These are phyloP conservation scores for Pelobates cultripes DNA, from an alignment of 2,797 vertebrate species.

Conservation along the genomic window DNA sequence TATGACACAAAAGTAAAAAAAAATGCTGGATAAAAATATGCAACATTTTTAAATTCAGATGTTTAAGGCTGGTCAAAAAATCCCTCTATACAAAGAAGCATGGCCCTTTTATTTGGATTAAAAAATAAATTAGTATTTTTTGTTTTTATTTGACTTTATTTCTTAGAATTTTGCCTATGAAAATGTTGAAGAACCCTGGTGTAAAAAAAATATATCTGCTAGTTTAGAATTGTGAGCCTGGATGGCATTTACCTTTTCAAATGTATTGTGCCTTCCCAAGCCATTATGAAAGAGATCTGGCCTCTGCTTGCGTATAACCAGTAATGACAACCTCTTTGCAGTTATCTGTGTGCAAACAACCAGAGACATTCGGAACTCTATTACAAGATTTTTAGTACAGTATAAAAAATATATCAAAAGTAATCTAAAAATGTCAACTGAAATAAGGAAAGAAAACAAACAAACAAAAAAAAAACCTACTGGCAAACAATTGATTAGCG, in stretches of 20 bases:
- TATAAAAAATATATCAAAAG: constrained; percentile 71
- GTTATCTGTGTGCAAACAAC: constrained; percentile 94
- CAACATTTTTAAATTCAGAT: constrained; percentile 63
- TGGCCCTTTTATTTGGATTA: constrained; percentile 57
- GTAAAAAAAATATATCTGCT: constrained; percentile 65
- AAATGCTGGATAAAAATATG: constrained; percentile 62
- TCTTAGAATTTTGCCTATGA: constrained; percentile 67
- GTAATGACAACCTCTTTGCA: constrained; percentile 95
- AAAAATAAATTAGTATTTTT: constrained; percentile 58
- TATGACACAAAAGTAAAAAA: constrained; percentile 65
- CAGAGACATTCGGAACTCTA: constrained; percentile 84
- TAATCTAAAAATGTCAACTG: constrained; percentile 60
- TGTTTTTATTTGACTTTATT: constrained; percentile 60
- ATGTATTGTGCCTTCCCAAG: constrained; percentile 81
- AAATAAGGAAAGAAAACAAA: constrained; percentile 33
- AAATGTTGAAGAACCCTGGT: constrained; percentile 70
- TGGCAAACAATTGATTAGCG: constrained; percentile 70
- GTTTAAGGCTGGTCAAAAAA: constrained; percentile 72
- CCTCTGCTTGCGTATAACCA: constrained; percentile 92
- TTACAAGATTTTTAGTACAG: constrained; percentile 71
- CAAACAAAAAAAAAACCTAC: constrained; percentile 63
- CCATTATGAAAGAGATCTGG: constrained; percentile 91
- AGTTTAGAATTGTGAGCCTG: constrained; percentile 73
- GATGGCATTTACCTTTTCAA: constrained; percentile 82
- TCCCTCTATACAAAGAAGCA: constrained; percentile 47